phyloP scores from a whole-genome alignment of 2,888 invertebrate species.

The Heliothis peltigera region DNA sequence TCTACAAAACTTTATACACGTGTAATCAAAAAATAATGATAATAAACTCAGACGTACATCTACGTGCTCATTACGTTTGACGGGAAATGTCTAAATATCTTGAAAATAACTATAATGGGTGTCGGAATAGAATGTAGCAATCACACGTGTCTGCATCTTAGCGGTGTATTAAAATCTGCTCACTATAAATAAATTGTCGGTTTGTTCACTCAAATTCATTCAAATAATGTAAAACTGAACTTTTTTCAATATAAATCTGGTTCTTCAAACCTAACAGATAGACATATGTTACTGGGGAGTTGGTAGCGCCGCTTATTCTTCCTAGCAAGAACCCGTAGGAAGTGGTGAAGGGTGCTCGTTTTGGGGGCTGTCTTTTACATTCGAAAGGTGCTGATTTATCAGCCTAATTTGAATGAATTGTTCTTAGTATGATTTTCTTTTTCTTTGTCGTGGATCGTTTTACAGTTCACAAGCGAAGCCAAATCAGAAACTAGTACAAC shows the following conservation, averaged over 20 bases:
- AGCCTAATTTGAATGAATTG: no score
- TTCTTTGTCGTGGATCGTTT: no score
- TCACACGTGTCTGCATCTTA: conserved; percentile 8
- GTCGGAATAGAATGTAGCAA: conserved; percentile 24
- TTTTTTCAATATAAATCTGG: no score
- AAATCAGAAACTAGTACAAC: neutral
- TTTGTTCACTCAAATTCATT: conserved; percentile 1
- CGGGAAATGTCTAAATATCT: conserved; percentile 21
- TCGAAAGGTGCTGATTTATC: no score
- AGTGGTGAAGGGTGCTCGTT: no score
- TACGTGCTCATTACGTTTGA: conserved; percentile 8
- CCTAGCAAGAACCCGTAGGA: no score
- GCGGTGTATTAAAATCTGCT: conserved; percentile 2
- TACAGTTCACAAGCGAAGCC: neutral
- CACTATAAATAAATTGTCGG: neutral
- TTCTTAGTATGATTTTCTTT: no score
- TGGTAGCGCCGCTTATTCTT: no score
- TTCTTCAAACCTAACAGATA: no score
- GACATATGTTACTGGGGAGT: no score
- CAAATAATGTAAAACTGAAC: no score
- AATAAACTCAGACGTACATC: neutral
- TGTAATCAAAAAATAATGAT: neutral
- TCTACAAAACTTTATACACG: neutral
- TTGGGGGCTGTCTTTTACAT: no score
- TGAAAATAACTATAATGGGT: conserved; percentile 23